phyloP scores from a whole-genome alignment of 1,140 invertebrate genomes.

The Anagrus nilaparvatae region DNA sequence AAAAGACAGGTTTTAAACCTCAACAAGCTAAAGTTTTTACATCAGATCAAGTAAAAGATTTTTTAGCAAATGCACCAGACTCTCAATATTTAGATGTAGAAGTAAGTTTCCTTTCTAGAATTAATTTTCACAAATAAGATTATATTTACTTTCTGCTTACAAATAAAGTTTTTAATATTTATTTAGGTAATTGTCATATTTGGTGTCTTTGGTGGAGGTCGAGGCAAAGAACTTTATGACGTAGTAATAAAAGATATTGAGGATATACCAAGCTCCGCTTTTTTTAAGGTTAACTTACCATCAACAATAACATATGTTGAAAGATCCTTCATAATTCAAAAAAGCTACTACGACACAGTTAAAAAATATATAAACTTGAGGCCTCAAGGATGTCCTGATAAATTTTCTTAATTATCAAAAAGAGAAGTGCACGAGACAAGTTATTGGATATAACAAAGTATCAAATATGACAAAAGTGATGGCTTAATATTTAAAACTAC shows the following conservation, averaged over 20 bases:
- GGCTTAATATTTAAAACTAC: background rate
- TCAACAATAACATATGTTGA: slow-evolving; percentile 8
- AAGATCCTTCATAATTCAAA: slow-evolving; percentile 4
- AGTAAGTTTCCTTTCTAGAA: background rate
- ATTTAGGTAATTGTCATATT: slow-evolving; percentile 11
- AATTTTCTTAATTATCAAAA: slow-evolving; percentile 7
- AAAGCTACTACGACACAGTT: background rate
- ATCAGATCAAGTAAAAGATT: slow-evolving; percentile 7
- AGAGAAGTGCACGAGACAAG: background rate
- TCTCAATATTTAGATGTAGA: slow-evolving; percentile 6
- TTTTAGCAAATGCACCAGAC: slow-evolving; percentile 8
- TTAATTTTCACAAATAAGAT: background rate
- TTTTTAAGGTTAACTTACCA: slow-evolving; percentile 6
- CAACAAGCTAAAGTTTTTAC: slow-evolving; percentile 14
- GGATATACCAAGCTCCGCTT: background rate
- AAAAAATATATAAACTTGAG: slow-evolving; percentile 4
- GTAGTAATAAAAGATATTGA: background rate
- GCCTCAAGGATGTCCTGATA: background rate
- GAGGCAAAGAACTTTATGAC: slow-evolving; percentile 1
- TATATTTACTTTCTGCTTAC: background rate
- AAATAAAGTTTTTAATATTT: slow-evolving; percentile 1
- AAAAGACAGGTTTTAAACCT: background rate
- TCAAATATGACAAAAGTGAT: background rate
- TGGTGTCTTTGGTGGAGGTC: slow-evolving; percentile 5
- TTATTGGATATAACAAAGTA: background rate